phyloP scores from a whole-genome alignment of 1,140 invertebrate species.

The Phymorhynchus buccinoides region DNA sequence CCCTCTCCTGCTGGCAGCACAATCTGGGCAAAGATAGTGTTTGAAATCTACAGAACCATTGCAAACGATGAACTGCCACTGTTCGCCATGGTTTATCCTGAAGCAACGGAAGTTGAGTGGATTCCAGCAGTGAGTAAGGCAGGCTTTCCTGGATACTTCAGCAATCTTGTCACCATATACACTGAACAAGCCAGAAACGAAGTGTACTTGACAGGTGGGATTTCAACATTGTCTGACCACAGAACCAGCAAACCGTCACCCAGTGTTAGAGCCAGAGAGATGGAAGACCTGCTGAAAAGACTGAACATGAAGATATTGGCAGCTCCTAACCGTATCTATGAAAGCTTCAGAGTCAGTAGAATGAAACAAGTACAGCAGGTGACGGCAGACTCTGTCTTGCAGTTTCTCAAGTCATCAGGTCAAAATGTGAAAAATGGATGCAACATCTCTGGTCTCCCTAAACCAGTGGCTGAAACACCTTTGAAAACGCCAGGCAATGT shows the following conservation, averaged over 20 bases:
- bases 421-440: background rate
- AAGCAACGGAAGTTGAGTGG: background rate
- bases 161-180: background rate
- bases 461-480: background rate
- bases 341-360: constrained; percentile 15
- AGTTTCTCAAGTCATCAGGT: constrained; percentile 21
- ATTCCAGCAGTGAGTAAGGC: background rate
- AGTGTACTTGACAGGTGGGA: background rate
- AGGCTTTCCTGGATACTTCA: constrained; percentile 33
- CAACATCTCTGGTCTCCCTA: background rate
- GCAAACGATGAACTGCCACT: background rate
- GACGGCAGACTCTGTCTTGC: constrained; percentile 4
- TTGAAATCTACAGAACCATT: constrained; percentile 21
- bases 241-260: background rate
- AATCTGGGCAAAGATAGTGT: constrained; percentile 40
- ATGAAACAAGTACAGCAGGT: background rate
- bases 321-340: background rate
- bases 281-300: background rate
- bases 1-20: constrained; percentile 36
- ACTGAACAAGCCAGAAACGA: too few species aligned
- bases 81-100: constrained; percentile 22
- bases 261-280: background rate
- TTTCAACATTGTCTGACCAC: background rate
- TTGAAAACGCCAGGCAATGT: constrained; percentile 8
- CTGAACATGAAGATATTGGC: constrained; percentile 36